Evolutionary conservation across 2,888 invertebrate species (phyloP).

Genomic region (Idaea aversata): DNA sequence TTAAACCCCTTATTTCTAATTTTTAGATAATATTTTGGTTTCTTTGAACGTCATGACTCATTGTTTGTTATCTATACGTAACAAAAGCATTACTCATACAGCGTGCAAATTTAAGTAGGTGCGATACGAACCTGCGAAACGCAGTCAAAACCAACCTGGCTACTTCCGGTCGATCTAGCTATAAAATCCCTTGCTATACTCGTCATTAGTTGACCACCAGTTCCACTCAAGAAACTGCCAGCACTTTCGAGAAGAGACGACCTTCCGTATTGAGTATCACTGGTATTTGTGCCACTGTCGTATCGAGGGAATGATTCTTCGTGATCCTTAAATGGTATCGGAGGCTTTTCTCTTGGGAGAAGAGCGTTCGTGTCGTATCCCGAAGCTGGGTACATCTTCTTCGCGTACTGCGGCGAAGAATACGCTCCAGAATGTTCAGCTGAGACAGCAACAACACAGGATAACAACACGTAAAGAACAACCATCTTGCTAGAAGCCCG

Average conservation of each 20-base stretch:
- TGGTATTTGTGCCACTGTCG: constrained; percentile 48
- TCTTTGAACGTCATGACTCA: constrained; percentile 22
- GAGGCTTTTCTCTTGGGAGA: constrained; percentile 59
- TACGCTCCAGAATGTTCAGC: constrained; percentile 74
- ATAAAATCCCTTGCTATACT: constrained; percentile 84
- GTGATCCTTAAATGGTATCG: constrained; percentile 48
- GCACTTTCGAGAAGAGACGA: constrained; percentile 66
- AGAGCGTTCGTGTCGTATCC: constrained; percentile 53
- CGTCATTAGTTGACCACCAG: constrained; percentile 77
- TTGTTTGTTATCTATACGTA: constrained; percentile 23
- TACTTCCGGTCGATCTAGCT: constrained; percentile 84
- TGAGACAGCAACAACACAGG: constrained; percentile 35
- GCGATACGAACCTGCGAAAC: constrained; percentile 73
- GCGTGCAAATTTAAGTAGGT: constrained; percentile 33
- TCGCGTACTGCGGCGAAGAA: constrained; percentile 76
- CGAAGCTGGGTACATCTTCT: constrained; percentile 70
- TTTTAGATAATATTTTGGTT: not conserved
- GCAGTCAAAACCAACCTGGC: constrained; percentile 83
- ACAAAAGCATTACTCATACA: constrained; percentile 40
- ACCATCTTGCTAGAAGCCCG: constrained; percentile 53
- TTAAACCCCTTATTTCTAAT: not conserved
- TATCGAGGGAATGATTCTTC: constrained; percentile 50
- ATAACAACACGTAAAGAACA: constrained; percentile 44
- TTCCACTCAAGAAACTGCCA: constrained; percentile 64
- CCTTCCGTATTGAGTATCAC: constrained; percentile 56